Evolutionary conservation across 2,888 invertebrate species (phyloP).

Genomic region (Zeuzera pyrina): DNA sequence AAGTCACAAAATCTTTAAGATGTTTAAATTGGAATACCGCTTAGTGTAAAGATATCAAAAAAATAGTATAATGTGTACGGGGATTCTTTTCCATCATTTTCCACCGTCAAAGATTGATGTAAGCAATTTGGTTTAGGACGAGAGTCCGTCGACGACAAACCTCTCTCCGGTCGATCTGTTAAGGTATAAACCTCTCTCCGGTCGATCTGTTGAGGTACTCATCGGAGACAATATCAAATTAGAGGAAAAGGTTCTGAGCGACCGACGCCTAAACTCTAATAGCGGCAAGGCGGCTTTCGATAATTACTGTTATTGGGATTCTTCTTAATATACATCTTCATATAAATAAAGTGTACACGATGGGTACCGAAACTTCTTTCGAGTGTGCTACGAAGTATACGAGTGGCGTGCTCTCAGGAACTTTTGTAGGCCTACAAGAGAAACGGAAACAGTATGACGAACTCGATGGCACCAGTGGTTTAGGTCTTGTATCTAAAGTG

Average conservation of each 20-base stretch:
- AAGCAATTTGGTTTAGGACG: conserved; percentile 1
- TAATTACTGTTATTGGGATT: not conserved
- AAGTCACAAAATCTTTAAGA: not conserved
- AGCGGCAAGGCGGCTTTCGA: not conserved
- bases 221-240: not conserved
- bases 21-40: not conserved
- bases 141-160: not conserved
- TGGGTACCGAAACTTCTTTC: too few species aligned
- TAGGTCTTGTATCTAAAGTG: too few species aligned
- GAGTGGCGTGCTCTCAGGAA: too few species aligned
- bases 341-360: too few species aligned
- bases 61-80: not conserved
- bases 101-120: conserved; percentile 1
- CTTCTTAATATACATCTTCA: too few species aligned
- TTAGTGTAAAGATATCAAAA: not conserved
- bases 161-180: not conserved
- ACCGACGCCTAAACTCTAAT: too few species aligned
- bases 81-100: not conserved
- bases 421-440: not conserved
- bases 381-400: too few species aligned
- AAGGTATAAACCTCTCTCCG: not conserved
- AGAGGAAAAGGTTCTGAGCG: not conserved
- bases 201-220: not conserved
- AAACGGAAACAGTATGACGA: not conserved
- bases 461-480: too few species aligned